phyloP scores from a whole-genome alignment of 2,888 invertebrate genomes.

The Diarsia mendica region DNA sequence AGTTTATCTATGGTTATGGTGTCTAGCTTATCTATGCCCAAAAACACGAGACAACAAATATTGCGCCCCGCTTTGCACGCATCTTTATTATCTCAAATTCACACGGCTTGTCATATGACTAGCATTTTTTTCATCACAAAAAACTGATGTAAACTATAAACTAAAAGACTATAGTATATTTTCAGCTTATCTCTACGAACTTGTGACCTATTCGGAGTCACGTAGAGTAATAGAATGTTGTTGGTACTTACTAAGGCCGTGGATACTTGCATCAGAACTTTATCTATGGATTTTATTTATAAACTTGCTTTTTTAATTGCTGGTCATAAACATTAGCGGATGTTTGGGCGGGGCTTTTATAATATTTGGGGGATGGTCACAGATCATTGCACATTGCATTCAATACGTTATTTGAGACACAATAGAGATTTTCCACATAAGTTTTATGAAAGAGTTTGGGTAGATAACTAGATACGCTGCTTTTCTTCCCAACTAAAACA shows the following conservation, averaged over 20 bases:
- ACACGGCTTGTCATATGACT: slow-evolving; percentile 36
- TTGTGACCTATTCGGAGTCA: slow-evolving; percentile 42
- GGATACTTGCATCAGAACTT: slow-evolving; percentile 52
- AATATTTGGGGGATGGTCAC: neutral
- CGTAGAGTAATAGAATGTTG: slow-evolving; percentile 36
- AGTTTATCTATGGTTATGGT: slow-evolving; percentile 14
- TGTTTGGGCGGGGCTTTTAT: no score
- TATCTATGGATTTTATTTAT: slow-evolving; percentile 44
- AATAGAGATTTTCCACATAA: no score
- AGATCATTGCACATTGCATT: neutral
- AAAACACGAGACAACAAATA: neutral
- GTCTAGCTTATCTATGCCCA: slow-evolving; percentile 6
- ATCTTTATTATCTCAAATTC: slow-evolving; percentile 19
- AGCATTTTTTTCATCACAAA: slow-evolving; percentile 1
- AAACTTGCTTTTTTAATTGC: slow-evolving; percentile 8
- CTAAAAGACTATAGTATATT: slow-evolving; percentile 17
- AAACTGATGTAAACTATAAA: slow-evolving; percentile 47
- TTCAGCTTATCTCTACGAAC: slow-evolving; percentile 52
- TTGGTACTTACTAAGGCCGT: slow-evolving; percentile 12
- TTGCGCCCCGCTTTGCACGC: slow-evolving; percentile 23
- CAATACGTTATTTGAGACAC: neutral
- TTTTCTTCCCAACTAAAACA: no score
- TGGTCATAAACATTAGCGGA: neutral
- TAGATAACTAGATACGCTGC: neutral
- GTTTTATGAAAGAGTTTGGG: neutral